Evolutionary conservation across 1,140 invertebrate genomes (phyloP), one percentile per base, ranked within the genome.

Genomic region (Halictus rubicundus): DNA sequence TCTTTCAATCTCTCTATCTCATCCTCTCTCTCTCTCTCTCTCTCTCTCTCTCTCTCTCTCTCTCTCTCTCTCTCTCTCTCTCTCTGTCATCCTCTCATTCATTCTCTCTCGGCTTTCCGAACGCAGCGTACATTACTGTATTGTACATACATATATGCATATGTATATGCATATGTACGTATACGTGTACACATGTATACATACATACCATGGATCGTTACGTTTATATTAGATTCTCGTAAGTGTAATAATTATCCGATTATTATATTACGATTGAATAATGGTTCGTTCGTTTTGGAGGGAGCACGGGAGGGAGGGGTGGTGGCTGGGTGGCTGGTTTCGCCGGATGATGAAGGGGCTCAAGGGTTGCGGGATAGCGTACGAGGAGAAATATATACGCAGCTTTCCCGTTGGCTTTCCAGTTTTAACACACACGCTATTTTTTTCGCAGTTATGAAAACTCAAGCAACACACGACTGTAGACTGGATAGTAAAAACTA

Each of bases 391-490:
- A 78, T 63, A 60, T 74, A 76, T 84, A 81, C 63, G 70, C 61
- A 64, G 73, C 60, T 71, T 79, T 82, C 63, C 74, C 73, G 57
- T n/a, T 77, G 19, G 49, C 6, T 61, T 81, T 54, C 60, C 78
- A 81, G 71, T 85, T 86, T 52, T 85, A 84, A 82, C 84, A 87
- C 84, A 89, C 87, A 89, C 80, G 86, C 81, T 89, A 89, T 84
- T 52, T 52, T 19, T 52, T 52, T 83, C 75, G 83, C 85, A 82
- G 64, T 90, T 88, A 90, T 88, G 87, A 91, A 89, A 90, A 87
- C 77, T 88, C 82, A 92, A 91, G 91, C 90, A 88, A 87, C 89
- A 90, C 91, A 91, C 90, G 81, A 87, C 75, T 84, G 78, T 84
- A 89, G 81, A 83, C 79, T 90, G 74, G 81, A 82, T 82, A 90